Evolutionary conservation across 2,797 vertebrate genomes (phyloP).

Genomic region (Okamejei kenojei): DNA sequence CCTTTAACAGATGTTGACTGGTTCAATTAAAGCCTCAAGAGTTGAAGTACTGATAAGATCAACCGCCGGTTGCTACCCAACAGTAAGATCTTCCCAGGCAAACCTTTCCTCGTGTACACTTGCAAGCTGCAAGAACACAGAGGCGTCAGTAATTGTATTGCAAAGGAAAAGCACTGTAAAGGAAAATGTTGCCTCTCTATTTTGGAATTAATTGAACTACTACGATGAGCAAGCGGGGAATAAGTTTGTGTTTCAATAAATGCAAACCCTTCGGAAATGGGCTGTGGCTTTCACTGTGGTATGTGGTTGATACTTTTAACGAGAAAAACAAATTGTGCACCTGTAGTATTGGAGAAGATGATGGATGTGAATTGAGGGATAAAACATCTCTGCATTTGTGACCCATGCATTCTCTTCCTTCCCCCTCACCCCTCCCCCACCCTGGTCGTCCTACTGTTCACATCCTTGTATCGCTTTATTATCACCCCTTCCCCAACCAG

Average conservation of each 20-base stretch:
- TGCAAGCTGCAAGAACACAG: background rate
- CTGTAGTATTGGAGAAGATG: background rate
- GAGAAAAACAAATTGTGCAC: too few species aligned
- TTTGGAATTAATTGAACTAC: background rate
- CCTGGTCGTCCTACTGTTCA: too few species aligned
- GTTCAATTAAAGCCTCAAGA: slow-evolving; percentile 12
- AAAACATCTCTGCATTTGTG: background rate
- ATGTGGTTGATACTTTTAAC: background rate
- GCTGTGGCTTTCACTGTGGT: too few species aligned
- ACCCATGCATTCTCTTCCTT: too few species aligned
- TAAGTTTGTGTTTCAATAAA: too few species aligned
- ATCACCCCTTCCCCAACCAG: too few species aligned
- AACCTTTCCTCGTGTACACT: background rate
- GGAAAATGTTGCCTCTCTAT: background rate
- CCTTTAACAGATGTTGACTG: slow-evolving; percentile 1
- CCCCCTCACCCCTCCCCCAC: too few species aligned
- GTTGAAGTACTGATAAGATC: background rate
- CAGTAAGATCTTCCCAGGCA: background rate
- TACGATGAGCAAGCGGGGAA: too few species aligned
- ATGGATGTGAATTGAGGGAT: background rate
- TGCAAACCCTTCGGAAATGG: background rate
- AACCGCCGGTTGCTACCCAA: background rate
- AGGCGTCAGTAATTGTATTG: background rate
- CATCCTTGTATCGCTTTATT: too few species aligned
- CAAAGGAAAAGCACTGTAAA: background rate